Conservation (phyloP, 2,797 vertebrate species). For the Hylomyscus alleni region DNA sequence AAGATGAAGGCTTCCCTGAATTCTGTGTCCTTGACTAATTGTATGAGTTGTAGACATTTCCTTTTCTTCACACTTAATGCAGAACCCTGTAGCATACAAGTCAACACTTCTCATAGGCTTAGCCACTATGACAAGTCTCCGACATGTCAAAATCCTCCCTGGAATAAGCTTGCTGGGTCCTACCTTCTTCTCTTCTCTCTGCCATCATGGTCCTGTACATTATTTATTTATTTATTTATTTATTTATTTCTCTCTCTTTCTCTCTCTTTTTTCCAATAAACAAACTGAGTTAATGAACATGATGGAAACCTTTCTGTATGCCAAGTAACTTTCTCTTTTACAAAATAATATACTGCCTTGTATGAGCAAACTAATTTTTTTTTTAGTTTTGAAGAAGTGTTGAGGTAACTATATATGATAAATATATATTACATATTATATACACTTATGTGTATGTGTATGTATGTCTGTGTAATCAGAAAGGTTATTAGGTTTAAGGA, state of each 20-base stretch:
- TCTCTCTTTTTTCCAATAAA: background rate
- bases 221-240: too few relatives aligned
- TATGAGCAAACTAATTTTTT: background rate
- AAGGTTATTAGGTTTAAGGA: background rate
- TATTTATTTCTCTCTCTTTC: too few relatives aligned
- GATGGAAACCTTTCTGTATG: background rate
- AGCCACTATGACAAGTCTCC: background rate
- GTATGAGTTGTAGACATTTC: background rate
- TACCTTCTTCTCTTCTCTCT: background rate
- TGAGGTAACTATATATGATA: background rate
- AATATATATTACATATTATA: background rate
- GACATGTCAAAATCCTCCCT: background rate
- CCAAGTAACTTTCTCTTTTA: background rate
- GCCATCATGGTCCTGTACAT: background rate
- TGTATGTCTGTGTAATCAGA: too few relatives aligned
- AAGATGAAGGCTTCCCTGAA: background rate
- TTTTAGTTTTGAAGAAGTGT: background rate
- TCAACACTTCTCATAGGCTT: background rate
- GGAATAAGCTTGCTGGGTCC: background rate
- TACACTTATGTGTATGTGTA: background rate
- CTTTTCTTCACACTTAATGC: background rate
- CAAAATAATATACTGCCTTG: background rate
- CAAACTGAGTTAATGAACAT: constrained; percentile 31
- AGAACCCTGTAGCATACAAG: background rate
- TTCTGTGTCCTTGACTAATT: background rate